Conservation (phyloP, 1,140 invertebrate species). For the Ridgeia piscesae region DNA sequence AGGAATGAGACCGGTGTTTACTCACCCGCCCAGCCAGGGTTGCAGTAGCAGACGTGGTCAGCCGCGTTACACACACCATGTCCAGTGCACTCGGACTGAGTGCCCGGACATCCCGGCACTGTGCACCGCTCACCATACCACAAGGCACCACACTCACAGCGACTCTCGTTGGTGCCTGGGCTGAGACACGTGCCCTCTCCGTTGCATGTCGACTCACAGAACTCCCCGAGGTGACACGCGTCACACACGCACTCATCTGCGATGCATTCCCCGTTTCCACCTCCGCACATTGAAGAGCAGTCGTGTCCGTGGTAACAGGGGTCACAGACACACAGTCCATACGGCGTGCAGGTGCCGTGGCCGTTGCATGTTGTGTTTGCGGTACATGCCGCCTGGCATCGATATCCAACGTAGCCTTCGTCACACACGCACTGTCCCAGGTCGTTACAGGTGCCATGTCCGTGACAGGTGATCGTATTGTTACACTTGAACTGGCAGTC, state of each 20-base stretch:
- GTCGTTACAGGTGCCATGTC: constrained; percentile 38
- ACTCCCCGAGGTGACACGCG: constrained; percentile 39
- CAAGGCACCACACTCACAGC: constrained; percentile 37
- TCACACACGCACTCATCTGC: constrained; percentile 41
- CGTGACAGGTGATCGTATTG: constrained; percentile 29
- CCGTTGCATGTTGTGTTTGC: constrained; percentile 36
- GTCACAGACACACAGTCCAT: constrained; percentile 42
- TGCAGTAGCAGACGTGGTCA: constrained; percentile 40
- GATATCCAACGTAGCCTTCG: constrained; percentile 38
- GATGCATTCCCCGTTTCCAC: constrained; percentile 38
- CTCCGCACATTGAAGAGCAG: constrained; percentile 38
- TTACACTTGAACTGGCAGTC: constrained; percentile 43
- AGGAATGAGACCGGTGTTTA: too few species aligned
- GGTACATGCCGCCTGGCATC: constrained; percentile 41
- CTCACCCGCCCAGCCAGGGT: constrained; percentile 45
- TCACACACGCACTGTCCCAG: constrained; percentile 40
- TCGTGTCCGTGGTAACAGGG: constrained; percentile 43
- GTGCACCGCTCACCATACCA: constrained; percentile 43
- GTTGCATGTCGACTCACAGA: constrained; percentile 44
- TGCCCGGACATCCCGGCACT: constrained; percentile 37
- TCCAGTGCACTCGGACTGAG: constrained; percentile 38
- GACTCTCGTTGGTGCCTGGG: not conserved
- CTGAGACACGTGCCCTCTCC: constrained; percentile 37
- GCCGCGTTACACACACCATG: constrained; percentile 43
- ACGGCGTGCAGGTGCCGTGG: constrained; percentile 39